Evolutionary conservation across 2,797 vertebrate species (phyloP).

Genomic region (Oryzias dopingdopingensis): DNA sequence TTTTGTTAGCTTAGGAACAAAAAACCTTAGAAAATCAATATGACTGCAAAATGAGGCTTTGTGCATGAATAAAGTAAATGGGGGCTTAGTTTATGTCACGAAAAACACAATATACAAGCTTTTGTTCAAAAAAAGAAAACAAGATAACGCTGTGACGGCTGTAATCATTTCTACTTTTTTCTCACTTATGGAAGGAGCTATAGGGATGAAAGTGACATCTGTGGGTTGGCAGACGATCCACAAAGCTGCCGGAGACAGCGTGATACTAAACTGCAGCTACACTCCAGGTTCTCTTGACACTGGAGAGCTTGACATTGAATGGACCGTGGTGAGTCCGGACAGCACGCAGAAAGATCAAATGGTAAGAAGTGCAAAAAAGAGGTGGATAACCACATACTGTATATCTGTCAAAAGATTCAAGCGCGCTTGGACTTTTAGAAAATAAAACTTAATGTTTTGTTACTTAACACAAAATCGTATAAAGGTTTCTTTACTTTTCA

Average conservation of each 20-base stretch:
- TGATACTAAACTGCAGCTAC: constrained; percentile 82
- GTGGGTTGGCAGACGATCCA: constrained; percentile 78
- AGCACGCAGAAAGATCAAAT: constrained; percentile 79
- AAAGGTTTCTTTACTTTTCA: too few species aligned
- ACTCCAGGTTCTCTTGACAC: constrained; percentile 72
- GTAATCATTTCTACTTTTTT: constrained; percentile 19
- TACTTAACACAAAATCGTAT: too few species aligned
- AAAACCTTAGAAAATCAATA: neutral
- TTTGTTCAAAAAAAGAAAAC: constrained; percentile 9
- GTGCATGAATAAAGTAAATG: neutral
- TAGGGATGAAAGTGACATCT: constrained; percentile 79
- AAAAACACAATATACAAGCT: neutral
- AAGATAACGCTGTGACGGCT: neutral
- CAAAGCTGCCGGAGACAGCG: constrained; percentile 79
- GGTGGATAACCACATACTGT: neutral
- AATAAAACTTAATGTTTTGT: too few species aligned
- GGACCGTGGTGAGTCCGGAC: constrained; percentile 86
- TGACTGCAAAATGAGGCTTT: neutral
- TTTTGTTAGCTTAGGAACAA: constrained; percentile 1
- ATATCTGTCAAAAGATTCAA: too few species aligned
- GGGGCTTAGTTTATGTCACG: neutral
- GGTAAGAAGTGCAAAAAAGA: constrained; percentile 66
- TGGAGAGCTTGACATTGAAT: constrained; percentile 88
- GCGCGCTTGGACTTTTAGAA: too few species aligned
- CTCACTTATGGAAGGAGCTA: constrained; percentile 33